Percentiles rank a stretch among this genome's conserved stretches.
phyloP scores from a whole-genome alignment of 2,797 vertebrate species.

The Parauchenoglanis ngamensis region DNA sequence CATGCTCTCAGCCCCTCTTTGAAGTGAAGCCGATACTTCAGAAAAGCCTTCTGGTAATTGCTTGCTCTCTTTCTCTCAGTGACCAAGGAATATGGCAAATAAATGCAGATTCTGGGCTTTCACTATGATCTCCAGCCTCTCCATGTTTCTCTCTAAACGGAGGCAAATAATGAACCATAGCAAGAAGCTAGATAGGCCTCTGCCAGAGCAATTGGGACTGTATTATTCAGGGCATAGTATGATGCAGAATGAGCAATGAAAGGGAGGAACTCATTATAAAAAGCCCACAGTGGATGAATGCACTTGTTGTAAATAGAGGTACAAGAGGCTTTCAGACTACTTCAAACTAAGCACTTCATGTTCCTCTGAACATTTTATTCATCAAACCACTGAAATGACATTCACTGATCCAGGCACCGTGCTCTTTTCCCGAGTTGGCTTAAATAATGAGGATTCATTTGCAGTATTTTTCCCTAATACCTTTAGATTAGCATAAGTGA shows the following conservation, averaged over 20 bases:
- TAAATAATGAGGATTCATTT: constrained; percentile 61
- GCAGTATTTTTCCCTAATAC: constrained; percentile 62
- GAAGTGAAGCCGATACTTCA: constrained; percentile 80
- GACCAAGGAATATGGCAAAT: constrained; percentile 58
- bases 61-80: constrained; percentile 44
- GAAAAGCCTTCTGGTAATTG: constrained; percentile 78
- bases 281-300: constrained; percentile 52
- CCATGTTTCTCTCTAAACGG: constrained; percentile 57
- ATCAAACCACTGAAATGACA: constrained; percentile 58
- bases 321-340: constrained; percentile 59
- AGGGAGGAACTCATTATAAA: constrained; percentile 56
- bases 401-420: constrained; percentile 48
- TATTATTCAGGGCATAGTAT: constrained; percentile 50
- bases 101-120: constrained; percentile 64
- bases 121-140: constrained; percentile 59
- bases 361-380: constrained; percentile 55
- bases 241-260: constrained; percentile 52
- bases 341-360: constrained; percentile 59
- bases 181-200: constrained; percentile 49
- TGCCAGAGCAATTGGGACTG: constrained; percentile 51
- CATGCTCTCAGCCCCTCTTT: constrained; percentile 72
- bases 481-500: constrained; percentile 67
- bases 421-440: constrained; percentile 52
- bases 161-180: constrained; percentile 54
- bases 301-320: constrained; percentile 55